Percentiles rank a stretch among this genome's conserved stretches.
Evolutionary conservation across 2,888 invertebrate genomes (phyloP).

Genomic region (Caenorhabditis parvicauda): DNA sequence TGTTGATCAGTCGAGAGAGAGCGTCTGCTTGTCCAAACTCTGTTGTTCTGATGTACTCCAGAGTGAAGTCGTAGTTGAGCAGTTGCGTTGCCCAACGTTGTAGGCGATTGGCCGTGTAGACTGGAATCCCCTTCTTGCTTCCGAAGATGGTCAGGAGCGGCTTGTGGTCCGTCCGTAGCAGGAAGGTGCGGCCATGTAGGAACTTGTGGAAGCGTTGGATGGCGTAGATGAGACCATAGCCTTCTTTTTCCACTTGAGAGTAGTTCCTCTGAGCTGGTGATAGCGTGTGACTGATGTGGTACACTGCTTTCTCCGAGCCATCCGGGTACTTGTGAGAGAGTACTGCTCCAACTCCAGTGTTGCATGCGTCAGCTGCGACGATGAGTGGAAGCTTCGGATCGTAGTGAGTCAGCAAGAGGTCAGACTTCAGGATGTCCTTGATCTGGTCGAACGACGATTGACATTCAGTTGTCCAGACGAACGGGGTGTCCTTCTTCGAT

Average conservation of each 20-base stretch:
- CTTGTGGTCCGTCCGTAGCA: slow-evolving; percentile 46
- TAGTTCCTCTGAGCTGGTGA: slow-evolving; percentile 34
- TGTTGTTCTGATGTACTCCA: slow-evolving; percentile 52
- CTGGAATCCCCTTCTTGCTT: slow-evolving; percentile 39
- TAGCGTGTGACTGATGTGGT: slow-evolving; percentile 26
- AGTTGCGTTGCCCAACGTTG: slow-evolving; percentile 55
- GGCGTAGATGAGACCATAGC: too few species aligned
- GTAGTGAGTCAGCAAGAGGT: slow-evolving; percentile 54
- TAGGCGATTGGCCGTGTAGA: slow-evolving; percentile 53
- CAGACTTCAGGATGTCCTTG: slow-evolving; percentile 1
- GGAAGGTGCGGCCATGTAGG: slow-evolving; percentile 64
- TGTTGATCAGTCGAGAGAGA: slow-evolving; percentile 51
- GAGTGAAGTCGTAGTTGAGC: slow-evolving; percentile 60
- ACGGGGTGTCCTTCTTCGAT: too few species aligned
- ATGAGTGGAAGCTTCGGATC: slow-evolving; percentile 51
- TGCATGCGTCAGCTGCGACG: slow-evolving; percentile 64
- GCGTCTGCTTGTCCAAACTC: slow-evolving; percentile 60
- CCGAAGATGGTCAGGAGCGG: slow-evolving; percentile 60
- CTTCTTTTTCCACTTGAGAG: slow-evolving; percentile 51
- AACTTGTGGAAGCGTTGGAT: slow-evolving; percentile 64
- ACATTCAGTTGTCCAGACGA: slow-evolving; percentile 15
- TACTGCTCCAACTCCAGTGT: slow-evolving; percentile 57
- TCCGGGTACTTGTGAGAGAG: slow-evolving; percentile 39
- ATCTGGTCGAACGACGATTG: slow-evolving; percentile 11
- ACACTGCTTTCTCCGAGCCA: slow-evolving; percentile 42